Evolutionary conservation across 2,113 vertebrate genomes (phyloP), one percentile per base, ranked within the genome.

Genomic region (Austrofundulus limnaeus): DNA sequence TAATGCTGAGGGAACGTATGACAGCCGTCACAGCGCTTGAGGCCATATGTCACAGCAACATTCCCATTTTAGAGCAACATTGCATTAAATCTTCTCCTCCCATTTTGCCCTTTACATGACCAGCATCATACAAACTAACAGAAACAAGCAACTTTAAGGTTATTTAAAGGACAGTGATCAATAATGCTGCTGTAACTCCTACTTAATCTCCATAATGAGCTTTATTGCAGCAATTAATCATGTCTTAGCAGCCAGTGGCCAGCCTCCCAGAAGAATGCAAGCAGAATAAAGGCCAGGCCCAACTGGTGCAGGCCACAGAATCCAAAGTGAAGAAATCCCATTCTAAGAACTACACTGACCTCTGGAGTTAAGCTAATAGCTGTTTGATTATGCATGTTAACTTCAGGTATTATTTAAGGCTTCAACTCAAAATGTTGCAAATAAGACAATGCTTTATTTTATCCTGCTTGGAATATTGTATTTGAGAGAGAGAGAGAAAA

Each of bases 171-270:
- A 90, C 90, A 88, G 85, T 88, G 85, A 92, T 92, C 91, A 91
- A 92, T 93, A 91, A 86, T 70, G 85, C 85, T 89, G 84, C 87
- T 84, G 85, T 91, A 92, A 91, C 87, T 91, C 88, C 86, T 83
- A 75, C 89, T 92, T 92, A 89, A 92, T 92, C 92, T 91, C 84
- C 88, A 91, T 93, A 91, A 93, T 91, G 90, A 92, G 89, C 88
- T 87, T 90, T 87, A 89, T 91, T 90, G 83, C 85, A 62, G 80
- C 83, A 89, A 93, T 93, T 89, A 91, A 92, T 93, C 92, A 90
- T 82, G 84, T 85, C 65, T 80, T 75, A 72, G 62, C 83, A 83
- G 86, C 84, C 75, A 77, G 84, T 86, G 72, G 82, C 55, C 76
- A 77, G 77, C 76, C 79, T 87, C 87, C 82, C 85, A 47, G 61